Conservation (phyloP, 37 sponge, comb jelly and placozoan genomes). For the Oscarella lobularis region DNA sequence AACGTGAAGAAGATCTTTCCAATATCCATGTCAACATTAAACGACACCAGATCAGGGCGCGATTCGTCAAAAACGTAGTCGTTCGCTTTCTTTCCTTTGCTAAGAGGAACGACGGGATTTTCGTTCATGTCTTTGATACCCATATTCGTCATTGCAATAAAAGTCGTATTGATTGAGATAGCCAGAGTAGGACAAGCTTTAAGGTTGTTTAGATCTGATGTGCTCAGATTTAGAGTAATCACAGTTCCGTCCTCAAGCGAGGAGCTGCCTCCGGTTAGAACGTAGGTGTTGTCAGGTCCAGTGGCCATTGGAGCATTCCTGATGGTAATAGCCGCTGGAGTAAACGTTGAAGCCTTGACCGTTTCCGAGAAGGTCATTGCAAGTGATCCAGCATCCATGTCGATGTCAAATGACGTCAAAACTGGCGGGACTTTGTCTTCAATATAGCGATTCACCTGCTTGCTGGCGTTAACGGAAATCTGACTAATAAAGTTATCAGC, state of each 20-base stretch:
- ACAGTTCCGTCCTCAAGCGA: conserved; percentile 22
- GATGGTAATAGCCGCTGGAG: not conserved
- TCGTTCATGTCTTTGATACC: conserved; percentile 37
- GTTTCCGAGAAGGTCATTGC: conserved; percentile 57
- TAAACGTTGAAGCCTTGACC: conserved; percentile 9
- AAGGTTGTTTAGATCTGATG: conserved; percentile 49
- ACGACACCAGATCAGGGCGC: conserved; percentile 37
- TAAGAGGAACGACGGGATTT: conserved; percentile 25
- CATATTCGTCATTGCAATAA: conserved; percentile 19
- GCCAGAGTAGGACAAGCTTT: conserved; percentile 43
- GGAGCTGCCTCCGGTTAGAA: not conserved
- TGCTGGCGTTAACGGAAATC: conserved; percentile 4
- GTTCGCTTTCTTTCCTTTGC: conserved; percentile 20
- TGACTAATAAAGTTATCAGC: not conserved
- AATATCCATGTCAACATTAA: conserved; percentile 55
- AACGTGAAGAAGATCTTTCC: conserved; percentile 40
- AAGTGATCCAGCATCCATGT: conserved; percentile 43
- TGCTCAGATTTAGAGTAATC: conserved; percentile 21
- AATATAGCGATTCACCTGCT: conserved; percentile 28
- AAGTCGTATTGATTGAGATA: conserved; percentile 22
- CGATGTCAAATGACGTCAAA: conserved; percentile 52
- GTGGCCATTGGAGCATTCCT: not conserved
- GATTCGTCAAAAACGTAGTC: conserved; percentile 44
- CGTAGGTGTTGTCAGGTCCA: not conserved
- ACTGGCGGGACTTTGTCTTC: conserved; percentile 39